Base-by-base conservation (phyloP, 2,113 vertebrate species). In the Lamprotornis superbus region DNA sequence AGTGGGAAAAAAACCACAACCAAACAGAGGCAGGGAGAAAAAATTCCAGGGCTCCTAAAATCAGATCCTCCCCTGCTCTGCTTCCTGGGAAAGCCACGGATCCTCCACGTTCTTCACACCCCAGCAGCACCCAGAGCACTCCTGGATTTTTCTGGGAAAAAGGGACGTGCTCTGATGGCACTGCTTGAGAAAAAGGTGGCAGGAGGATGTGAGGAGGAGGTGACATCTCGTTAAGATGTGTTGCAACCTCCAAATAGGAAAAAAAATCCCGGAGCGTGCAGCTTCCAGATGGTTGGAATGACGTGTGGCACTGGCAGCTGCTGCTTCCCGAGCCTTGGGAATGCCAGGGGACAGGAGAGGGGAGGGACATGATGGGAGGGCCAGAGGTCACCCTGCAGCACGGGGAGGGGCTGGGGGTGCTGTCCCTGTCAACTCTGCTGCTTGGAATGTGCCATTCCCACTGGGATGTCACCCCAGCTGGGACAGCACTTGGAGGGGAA, bases 401-500 rank as follows among this genome's bases (percentile, higher is more conserved):
- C 52, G 2, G 46, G 2, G 22, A 40, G 42, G 37, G 22, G 14
- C 12, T 9, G 20, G 27, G 18, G 0, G 0, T 11, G 2, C 25
- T 5, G 2, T 0, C 3, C 16, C n/a, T 12, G 3, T 10, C 39
- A 35, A 0, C 27, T 57, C 39, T 1, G n/a, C n/a, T n/a, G n/a
- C n/a, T n/a, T 39, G 39, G 39, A 11, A 10, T 39, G 39, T 39
- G 9, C 28, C 1, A 0, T 19, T 86, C 9, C 0, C 5, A 7
- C 15, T 3, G 1, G 25, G n/a, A 24, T 0, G 1, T 7, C 60
- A 33, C 24, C 5, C 0, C 0, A 49, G 20, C 12, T 11, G 31
- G 20, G 73, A 17, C 77, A 39, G 37, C 25, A 2, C 25, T 3
- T 0, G 0, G 23, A 31, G 17, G 15, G 4, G n/a, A 75, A 69